Percentiles rank a stretch among this genome's conserved stretches.
These are phyloP conservation scores for Aurelia coerulea DNA, from an alignment of 30 jellyfish, hydroid and myxozoan genomes.

Conservation along the genomic window DNA sequence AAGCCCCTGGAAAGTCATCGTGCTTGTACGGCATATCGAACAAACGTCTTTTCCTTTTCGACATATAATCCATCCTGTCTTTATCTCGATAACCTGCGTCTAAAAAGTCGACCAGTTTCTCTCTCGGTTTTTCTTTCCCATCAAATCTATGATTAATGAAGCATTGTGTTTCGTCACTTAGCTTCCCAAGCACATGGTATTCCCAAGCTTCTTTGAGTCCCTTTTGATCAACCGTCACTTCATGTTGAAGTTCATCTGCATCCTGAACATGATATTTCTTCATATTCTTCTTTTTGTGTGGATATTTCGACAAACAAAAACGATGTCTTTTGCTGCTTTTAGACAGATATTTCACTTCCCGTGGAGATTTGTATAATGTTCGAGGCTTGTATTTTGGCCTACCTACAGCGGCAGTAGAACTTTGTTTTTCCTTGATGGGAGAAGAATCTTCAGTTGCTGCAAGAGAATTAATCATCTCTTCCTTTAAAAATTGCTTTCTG, in stretches of 20 bases:
- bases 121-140: conserved; percentile 74
- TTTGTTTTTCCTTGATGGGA: not conserved
- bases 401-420: not conserved
- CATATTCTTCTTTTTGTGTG: conserved; percentile 40
- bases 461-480: not conserved
- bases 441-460: conserved; percentile 1
- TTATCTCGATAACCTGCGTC: conserved; percentile 69
- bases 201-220: conserved; percentile 78
- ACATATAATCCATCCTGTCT: conserved; percentile 63
- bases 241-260: conserved; percentile 61
- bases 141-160: conserved; percentile 72
- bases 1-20: conserved; percentile 76
- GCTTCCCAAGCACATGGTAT: conserved; percentile 46
- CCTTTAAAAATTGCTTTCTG: not conserved
- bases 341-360: conserved; percentile 31
- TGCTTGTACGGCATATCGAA: conserved; percentile 69
- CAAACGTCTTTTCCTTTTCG: conserved; percentile 42
- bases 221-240: conserved; percentile 64
- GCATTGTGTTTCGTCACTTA: conserved; percentile 63
- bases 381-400: not conserved
- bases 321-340: conserved; percentile 63
- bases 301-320: conserved; percentile 56
- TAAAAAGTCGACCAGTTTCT: conserved; percentile 56
- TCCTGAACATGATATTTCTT: conserved; percentile 14
- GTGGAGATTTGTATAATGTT: conserved; percentile 2